Conservation (phyloP, 2,113 vertebrate genomes). For the Grus americana region DNA sequence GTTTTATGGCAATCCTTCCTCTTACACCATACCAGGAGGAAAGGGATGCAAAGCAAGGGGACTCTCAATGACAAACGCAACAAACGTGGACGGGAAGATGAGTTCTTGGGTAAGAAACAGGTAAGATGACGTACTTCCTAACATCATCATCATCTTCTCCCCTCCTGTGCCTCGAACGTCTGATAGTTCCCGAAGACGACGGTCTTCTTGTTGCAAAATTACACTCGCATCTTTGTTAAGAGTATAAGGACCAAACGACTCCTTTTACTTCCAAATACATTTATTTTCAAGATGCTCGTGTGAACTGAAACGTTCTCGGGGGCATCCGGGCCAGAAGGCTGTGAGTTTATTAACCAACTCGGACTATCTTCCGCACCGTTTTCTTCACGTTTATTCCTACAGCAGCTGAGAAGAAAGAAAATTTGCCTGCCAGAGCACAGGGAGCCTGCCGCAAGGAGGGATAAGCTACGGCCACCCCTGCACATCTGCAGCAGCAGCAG, state of each 20-base stretch:
- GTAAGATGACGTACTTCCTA: background rate
- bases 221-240: background rate
- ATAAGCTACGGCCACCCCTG: background rate
- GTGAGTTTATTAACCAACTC: background rate
- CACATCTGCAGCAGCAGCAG: conserved; percentile 9
- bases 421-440: background rate
- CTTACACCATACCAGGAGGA: background rate
- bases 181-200: fast-evolving
- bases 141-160: fast-evolving
- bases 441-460: background rate
- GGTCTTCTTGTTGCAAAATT: background rate
- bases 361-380: fast-evolving
- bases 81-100: fast-evolving
- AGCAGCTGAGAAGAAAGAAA: background rate
- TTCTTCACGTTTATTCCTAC: background rate
- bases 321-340: background rate
- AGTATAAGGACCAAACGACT: background rate
- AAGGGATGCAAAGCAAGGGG: background rate
- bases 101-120: background rate
- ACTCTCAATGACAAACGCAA: background rate
- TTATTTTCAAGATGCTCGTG: background rate
- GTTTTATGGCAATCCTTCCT: background rate
- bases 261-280: fast-evolving
- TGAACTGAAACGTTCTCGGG: fast-evolving
- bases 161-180: background rate